A percentile compares a stretch with the other conserved stretches of the same genome.
These are phyloP conservation scores for Pangasius krempfi DNA, from an alignment of 2,797 vertebrate species.

Conservation along the genomic window DNA sequence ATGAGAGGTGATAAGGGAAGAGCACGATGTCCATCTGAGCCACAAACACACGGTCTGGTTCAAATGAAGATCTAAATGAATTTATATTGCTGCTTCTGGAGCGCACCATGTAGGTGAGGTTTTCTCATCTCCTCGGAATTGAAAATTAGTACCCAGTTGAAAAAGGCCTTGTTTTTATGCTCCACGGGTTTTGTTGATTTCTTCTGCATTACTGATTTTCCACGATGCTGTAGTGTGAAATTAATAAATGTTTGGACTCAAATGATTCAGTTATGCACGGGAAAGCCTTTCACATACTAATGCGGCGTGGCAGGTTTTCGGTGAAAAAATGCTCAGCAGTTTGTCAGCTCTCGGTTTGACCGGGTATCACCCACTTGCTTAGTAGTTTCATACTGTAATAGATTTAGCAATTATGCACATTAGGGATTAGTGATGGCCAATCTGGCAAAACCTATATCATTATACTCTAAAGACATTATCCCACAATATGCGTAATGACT, in stretches of 20 bases:
- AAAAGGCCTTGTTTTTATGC: not conserved
- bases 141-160: not conserved
- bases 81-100: constrained; percentile 9
- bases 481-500: not conserved
- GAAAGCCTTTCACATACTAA: not conserved
- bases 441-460: no score
- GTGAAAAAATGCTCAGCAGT: no score
- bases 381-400: not conserved
- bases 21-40: constrained; percentile 23
- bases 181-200: not conserved
- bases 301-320: not conserved
- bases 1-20: constrained; percentile 50
- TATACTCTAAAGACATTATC: not conserved
- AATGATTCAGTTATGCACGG: not conserved
- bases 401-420: not conserved
- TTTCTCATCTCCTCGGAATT: constrained; percentile 14
- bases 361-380: not conserved
- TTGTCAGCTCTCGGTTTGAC: not conserved
- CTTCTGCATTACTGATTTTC: constrained; percentile 8
- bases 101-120: not conserved
- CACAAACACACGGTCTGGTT: constrained; percentile 15
- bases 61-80: constrained; percentile 31
- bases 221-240: not conserved
- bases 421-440: not conserved
- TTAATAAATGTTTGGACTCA: not conserved